phyloP scores from a whole-genome alignment of 1,140 invertebrate species.

The Ceratosolen solmsi region DNA sequence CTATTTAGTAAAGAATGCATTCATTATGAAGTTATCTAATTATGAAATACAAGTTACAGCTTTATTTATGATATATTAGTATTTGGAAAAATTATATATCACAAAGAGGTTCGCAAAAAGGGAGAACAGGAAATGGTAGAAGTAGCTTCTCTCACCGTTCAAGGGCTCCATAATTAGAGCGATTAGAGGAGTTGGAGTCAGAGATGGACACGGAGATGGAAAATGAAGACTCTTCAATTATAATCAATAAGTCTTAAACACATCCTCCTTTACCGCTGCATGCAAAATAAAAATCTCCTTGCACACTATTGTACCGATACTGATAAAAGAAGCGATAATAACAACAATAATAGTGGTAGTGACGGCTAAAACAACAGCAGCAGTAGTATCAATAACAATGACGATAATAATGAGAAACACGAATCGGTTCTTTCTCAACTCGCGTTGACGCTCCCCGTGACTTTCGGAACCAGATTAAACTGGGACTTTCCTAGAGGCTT shows the following conservation, averaged over 20 bases:
- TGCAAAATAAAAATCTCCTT: neutral
- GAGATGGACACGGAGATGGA: neutral
- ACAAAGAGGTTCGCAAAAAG: too few species aligned
- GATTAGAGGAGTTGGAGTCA: conserved; percentile 13
- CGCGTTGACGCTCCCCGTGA: neutral
- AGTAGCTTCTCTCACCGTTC: conserved; percentile 39
- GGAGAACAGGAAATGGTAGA: neutral
- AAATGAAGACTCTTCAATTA: neutral
- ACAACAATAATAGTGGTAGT: neutral
- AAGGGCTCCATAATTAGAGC: conserved; percentile 42
- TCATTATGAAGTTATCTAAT: too few species aligned
- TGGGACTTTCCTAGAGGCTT: conserved; percentile 54
- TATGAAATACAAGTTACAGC: too few species aligned
- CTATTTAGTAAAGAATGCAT: too few species aligned
- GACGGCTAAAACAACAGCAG: neutral
- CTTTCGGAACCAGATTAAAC: conserved; percentile 59
- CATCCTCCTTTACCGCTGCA: neutral
- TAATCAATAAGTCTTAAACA: conserved; percentile 3
- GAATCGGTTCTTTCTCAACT: neutral
- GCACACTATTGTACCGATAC: neutral
- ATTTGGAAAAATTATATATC: too few species aligned
- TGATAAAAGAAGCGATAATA: neutral
- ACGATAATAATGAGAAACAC: neutral
- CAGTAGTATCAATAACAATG: neutral
- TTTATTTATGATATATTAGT: too few species aligned